These are phyloP conservation scores for Brachionus sp. DNA, from an alignment of 1,140 invertebrate genomes.

Conservation along the genomic window DNA sequence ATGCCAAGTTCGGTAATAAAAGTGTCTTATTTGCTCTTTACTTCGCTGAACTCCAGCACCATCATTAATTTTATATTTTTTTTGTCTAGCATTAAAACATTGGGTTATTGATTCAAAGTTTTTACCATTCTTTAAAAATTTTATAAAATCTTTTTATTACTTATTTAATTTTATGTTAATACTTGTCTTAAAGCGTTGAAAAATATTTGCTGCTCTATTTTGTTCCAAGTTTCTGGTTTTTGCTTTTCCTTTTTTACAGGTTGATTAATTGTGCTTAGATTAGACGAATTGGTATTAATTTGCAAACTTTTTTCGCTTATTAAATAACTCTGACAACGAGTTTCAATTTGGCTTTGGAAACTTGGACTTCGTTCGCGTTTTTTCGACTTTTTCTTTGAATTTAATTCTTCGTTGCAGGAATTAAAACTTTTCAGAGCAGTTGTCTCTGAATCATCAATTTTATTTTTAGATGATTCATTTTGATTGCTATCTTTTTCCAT, in stretches of 20 bases:
- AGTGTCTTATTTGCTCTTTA: conserved; percentile 83
- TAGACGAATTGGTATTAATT: not conserved
- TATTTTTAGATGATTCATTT: not conserved
- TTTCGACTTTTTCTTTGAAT: conserved; percentile 10
- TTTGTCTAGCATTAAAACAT: conserved; percentile 69
- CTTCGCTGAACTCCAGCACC: conserved; percentile 56
- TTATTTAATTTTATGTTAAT: not conserved
- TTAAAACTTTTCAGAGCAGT: not conserved
- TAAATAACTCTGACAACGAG: not conserved
- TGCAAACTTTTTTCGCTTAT: not conserved
- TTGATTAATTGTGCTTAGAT: not conserved
- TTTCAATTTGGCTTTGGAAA: not conserved
- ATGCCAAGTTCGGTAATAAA: conserved; percentile 85
- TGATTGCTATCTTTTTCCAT: conserved; percentile 10
- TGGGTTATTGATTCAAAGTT: conserved; percentile 82
- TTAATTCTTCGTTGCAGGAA: not conserved
- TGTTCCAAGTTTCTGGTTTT: conserved; percentile 40
- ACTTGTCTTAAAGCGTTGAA: conserved; percentile 43
- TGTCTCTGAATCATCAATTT: not conserved
- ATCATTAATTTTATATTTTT: conserved; percentile 67
- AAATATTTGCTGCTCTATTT: conserved; percentile 45
- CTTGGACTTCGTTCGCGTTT: conserved; percentile 15
- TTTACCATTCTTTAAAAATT: conserved; percentile 70
- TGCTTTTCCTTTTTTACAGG: conserved; percentile 43
- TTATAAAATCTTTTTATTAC: not conserved